phyloP scores from a whole-genome alignment of 2,113 vertebrate species.

The Pangasianodon hypophthalmus region DNA sequence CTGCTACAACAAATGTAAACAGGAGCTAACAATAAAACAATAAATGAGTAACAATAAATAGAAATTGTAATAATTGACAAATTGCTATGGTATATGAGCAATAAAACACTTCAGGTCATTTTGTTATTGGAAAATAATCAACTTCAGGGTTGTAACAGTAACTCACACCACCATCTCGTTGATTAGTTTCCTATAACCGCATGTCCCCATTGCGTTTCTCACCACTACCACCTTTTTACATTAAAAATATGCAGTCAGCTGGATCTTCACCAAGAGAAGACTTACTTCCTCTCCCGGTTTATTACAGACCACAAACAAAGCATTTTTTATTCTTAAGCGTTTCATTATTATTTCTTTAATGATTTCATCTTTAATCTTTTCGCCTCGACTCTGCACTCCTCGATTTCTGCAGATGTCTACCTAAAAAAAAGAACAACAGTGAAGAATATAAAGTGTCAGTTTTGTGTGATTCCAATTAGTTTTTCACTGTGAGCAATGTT shows the following conservation, averaged over 20 bases:
- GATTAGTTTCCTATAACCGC: not conserved
- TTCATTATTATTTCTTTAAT: not conserved
- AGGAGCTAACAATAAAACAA: too few species aligned
- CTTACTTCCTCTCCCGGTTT: not conserved
- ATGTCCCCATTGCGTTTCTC: not conserved
- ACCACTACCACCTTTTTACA: not conserved
- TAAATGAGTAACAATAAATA: too few species aligned
- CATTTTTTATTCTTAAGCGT: not conserved
- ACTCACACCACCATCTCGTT: not conserved
- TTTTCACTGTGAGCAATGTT: not conserved
- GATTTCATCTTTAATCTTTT: not conserved
- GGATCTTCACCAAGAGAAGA: not conserved
- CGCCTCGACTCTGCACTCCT: not conserved
- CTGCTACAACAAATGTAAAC: too few species aligned
- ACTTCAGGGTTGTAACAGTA: not conserved
- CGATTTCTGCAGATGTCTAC: not conserved
- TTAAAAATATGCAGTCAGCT: not conserved
- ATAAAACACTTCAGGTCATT: not conserved
- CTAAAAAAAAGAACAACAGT: not conserved
- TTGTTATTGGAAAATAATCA: not conserved
- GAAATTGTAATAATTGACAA: too few species aligned
- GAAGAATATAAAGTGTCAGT: not conserved
- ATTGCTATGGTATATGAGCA: not conserved
- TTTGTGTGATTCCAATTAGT: not conserved
- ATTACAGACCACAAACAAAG: not conserved